Base-by-base conservation (phyloP, 2,797 vertebrate species). In the Euthynnus affinis region DNA sequence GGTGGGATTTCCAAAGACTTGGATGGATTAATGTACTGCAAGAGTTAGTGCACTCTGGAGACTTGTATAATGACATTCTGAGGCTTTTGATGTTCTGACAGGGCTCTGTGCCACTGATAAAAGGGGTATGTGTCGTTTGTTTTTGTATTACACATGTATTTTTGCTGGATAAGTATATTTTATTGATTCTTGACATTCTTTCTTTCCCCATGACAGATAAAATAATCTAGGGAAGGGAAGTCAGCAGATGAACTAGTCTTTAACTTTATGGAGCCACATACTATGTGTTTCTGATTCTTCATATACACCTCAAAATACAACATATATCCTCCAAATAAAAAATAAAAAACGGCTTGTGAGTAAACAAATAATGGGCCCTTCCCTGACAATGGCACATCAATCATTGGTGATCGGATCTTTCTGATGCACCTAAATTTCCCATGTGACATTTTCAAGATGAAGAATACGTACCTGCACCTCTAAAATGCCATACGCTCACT, bases 1-100 rank as follows among this genome's bases (percentile, higher is more conserved):
- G 67, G 78, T 85, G 82, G n/a, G 78, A 85, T 90, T 79, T 86
- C 65, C 60, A 44, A 57, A 88, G 80, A 86, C 77, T 69, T 72
- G 60, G 62, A 84, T 73, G 57, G 65, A 77, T 74, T 76, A 81
- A 76, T 76, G 53, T 40, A 80, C 82, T 76, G 80, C 51, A 61
- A 70, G 62, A 75, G 72, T 73, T 61, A 53, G 61, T 73, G 27
- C 69, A 29, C 66, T 76, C 48, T 32, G 48, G 71, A 81, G 85
- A 78, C 78, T 68, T 12, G 34, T 83, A 5, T 75, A 79, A 81
- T 82, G 66, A 46, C 29, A 58, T 58, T 82, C n/a, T 8, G 66
- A 81, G 49, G 20, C 53, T 44, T 85, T 73, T 83, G 61, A 90
- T 90, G 81, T 78, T 58, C 44, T 79, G 78, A 67, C 61, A 48